These are phyloP conservation scores for Acronicta aceris DNA, from an alignment of 2,888 invertebrate genomes.

Conservation along the genomic window DNA sequence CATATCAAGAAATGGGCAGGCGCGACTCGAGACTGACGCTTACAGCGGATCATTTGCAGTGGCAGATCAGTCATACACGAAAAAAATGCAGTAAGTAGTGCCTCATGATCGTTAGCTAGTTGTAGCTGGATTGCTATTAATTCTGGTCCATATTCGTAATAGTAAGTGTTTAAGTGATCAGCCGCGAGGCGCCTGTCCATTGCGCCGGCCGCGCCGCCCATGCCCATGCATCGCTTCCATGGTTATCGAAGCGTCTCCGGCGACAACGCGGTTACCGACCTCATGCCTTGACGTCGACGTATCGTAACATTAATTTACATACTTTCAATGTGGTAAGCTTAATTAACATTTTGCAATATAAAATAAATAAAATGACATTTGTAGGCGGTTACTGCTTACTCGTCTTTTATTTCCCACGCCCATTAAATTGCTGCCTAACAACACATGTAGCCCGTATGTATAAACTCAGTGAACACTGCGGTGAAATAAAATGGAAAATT, in stretches of 20 bases:
- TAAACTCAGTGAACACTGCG: conserved; percentile 13
- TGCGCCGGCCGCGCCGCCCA: conserved; percentile 32
- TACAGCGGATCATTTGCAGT: conserved; percentile 28
- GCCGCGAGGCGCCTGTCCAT: conserved; percentile 25
- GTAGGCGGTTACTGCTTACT: conserved; percentile 42
- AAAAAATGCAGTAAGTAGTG: conserved; percentile 24
- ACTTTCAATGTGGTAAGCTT: conserved; percentile 64
- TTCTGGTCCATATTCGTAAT: conserved; percentile 5
- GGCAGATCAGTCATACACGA: conserved; percentile 18
- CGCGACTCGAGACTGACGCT: conserved; percentile 34
- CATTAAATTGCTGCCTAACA: conserved; percentile 29
- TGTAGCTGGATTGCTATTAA: conserved; percentile 8
- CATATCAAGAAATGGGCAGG: conserved; percentile 56
- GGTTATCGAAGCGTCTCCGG: conserved; percentile 73
- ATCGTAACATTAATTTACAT: conserved; percentile 71
- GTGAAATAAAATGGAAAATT: conserved; percentile 28
- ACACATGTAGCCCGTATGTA: conserved; percentile 8
- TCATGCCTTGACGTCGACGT: conserved; percentile 68
- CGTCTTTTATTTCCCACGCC: conserved; percentile 44
- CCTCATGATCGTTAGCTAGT: conserved; percentile 3
- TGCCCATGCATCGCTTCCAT: conserved; percentile 57
- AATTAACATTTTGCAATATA: conserved; percentile 66
- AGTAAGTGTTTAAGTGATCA: conserved; percentile 1
- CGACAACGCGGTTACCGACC: conserved; percentile 81
- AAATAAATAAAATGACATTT: conserved; percentile 59